A percentile compares a stretch with the other conserved stretches of the same genome.
Evolutionary conservation across 2,888 invertebrate genomes (phyloP).

Genomic region (Drosophila glabriapex): DNA sequence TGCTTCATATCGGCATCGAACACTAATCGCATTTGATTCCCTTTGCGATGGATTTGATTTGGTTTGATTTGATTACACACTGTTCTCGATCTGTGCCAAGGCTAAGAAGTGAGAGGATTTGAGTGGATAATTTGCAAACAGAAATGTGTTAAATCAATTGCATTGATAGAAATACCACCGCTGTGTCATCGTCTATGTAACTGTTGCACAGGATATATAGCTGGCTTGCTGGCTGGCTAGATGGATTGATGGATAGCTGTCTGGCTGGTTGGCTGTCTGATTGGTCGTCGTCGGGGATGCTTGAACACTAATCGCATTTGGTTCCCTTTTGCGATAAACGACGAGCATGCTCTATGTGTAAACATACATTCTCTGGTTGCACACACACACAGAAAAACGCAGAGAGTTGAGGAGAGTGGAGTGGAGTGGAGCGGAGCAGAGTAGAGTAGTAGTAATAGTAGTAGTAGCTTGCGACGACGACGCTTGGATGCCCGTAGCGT

Average conservation of each 20-base stretch:
- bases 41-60: conserved; percentile 72
- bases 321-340: conserved; percentile 76
- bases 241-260: neutral
- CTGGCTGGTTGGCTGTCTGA: neutral
- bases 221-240: neutral
- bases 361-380: conserved; percentile 17
- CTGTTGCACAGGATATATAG: conserved; percentile 10
- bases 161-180: conserved; percentile 31
- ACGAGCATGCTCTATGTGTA: conserved; percentile 35
- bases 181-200: conserved; percentile 31
- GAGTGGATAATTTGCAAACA: conserved; percentile 36
- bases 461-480: conserved; percentile 29
- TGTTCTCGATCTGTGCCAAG: conserved; percentile 35
- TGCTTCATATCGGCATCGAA: conserved; percentile 58
- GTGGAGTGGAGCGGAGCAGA: neutral
- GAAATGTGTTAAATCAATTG: conserved; percentile 47
- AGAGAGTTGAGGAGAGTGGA: neutral
- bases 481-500: conserved; percentile 64
- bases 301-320: conserved; percentile 78
- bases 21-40: conserved; percentile 79
- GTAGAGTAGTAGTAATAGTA: neutral
- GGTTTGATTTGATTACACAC: conserved; percentile 8
- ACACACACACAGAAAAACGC: conserved; percentile 25
- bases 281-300: conserved; percentile 48
- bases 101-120: conserved; percentile 41